phyloP scores from a whole-genome alignment of 2,888 invertebrate genomes.

The Epiblema foenella region DNA sequence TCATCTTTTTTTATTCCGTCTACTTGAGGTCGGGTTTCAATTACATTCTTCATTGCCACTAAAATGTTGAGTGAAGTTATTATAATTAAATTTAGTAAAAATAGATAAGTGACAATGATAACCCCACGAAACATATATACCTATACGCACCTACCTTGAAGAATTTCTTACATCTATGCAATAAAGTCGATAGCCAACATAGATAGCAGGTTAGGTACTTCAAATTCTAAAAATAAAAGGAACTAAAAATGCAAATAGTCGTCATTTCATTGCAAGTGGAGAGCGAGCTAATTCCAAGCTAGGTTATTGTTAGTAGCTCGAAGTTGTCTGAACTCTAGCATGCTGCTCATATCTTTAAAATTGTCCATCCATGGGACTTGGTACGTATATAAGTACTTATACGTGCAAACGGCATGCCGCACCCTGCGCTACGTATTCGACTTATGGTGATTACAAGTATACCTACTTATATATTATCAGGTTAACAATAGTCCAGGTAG shows the following conservation, averaged over 20 bases:
- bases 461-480: too few relatives aligned
- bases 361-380: not conserved
- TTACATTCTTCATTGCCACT: too few relatives aligned
- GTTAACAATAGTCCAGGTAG: too few relatives aligned
- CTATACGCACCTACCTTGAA: not conserved
- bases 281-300: constrained; percentile 16
- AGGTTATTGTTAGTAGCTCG: constrained; percentile 21
- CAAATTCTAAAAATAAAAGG: constrained; percentile 9
- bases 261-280: constrained; percentile 16
- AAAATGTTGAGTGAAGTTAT: not conserved
- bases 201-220: not conserved
- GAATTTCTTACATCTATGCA: not conserved
- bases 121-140: not conserved
- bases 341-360: not conserved
- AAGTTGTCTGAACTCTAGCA: constrained; percentile 9
- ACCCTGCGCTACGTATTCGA: too few relatives aligned
- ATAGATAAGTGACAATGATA: not conserved
- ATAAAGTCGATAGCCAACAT: not conserved
- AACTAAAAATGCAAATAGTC: constrained; percentile 7
- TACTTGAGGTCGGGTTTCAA: too few relatives aligned
- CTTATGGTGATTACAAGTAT: too few relatives aligned
- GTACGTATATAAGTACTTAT: not conserved
- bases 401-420: too few relatives aligned
- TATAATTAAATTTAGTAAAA: not conserved
- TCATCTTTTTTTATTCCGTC: too few relatives aligned